Base-by-base conservation (phyloP, 2,113 vertebrate genomes). In the Muntiacus reevesi region DNA sequence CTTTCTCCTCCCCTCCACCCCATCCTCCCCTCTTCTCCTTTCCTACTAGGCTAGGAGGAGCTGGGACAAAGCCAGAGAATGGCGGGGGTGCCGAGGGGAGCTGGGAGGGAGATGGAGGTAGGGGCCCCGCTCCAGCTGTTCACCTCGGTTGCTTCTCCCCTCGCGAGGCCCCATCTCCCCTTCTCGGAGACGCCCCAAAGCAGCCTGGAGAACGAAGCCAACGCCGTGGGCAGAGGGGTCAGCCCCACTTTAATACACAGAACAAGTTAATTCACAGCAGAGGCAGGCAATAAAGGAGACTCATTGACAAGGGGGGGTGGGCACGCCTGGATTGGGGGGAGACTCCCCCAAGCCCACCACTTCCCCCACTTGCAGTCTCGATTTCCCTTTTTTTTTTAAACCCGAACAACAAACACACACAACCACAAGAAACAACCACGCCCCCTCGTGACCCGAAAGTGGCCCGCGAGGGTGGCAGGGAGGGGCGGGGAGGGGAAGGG, bases 31-130 rank as follows among this genome's bases (percentile, higher is more conserved):
- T 50, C 78, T 81, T 98, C 96, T 97, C 94, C 98, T 98, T 99
- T 99, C 98, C 98, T 97, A 98, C 97, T 94, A 99, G 99, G 98
- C 99, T 97, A 98, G 98, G 99, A 98, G 98, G 99, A 99, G 99
- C 99, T 99, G 99, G 99, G 99, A 99, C 99, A 99, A 99, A 99
- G 99, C 95, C 83, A 85, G 86, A 45, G 78, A 91, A 76, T 96
- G 97, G 95, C 21, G 14, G 90, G 86, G 86, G 97, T 74, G 71
- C 60, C 6, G 36, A n/a, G 87, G 47, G 28, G 16, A 7, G 74
- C 14, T 2, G 16, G 52, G 90, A 78, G 71, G 52, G 43, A 30
- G 74, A 33, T 14, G 55, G 60, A 95, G 83, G 93, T 89, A 52
- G 91, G 60, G 79, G 74, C 84, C 7, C 1, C 0, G 23, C 82